phyloP scores from a whole-genome alignment of 2,797 vertebrate genomes.

The Paedocypris micromegethes region DNA sequence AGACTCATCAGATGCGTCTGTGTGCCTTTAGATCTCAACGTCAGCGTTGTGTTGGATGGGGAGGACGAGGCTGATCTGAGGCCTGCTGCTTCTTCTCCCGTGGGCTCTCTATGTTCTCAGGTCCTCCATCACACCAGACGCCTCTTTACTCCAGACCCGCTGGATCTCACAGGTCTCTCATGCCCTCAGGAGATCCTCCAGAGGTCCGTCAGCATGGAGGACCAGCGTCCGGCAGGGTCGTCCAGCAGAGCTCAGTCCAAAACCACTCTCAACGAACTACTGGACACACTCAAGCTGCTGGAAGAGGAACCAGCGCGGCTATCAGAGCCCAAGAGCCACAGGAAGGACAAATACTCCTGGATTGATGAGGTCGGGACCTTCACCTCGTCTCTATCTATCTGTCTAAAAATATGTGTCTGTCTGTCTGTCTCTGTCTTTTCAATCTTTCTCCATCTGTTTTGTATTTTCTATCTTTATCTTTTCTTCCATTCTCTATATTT shows the following conservation, averaged over 20 bases:
- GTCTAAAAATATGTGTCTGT: not conserved
- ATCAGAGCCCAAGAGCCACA: slow-evolving; percentile 59
- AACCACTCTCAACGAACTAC: slow-evolving; percentile 79
- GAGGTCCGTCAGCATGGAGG: slow-evolving; percentile 61
- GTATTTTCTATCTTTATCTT: too few species aligned
- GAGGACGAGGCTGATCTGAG: slow-evolving; percentile 56
- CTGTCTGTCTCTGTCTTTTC: too few species aligned
- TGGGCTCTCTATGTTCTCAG: slow-evolving; percentile 63
- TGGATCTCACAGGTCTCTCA: not conserved
- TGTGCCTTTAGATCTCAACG: slow-evolving; percentile 59
- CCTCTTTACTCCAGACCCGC: not conserved
- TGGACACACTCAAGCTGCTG: slow-evolving; percentile 83
- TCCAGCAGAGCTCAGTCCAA: slow-evolving; percentile 70
- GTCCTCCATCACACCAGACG: slow-evolving; percentile 41
- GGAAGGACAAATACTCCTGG: slow-evolving; percentile 80
- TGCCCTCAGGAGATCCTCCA: slow-evolving; percentile 63
- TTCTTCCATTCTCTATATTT: too few species aligned
- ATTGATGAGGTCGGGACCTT: slow-evolving; percentile 68
- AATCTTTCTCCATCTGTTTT: too few species aligned
- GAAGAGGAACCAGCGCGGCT: slow-evolving; percentile 83
- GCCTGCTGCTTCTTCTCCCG: slow-evolving; percentile 56
- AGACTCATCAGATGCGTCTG: not conserved
- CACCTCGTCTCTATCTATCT: not conserved
- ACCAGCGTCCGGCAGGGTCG: slow-evolving; percentile 53
- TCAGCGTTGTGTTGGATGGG: slow-evolving; percentile 49